Conservation (phyloP, 37 sponge, comb jelly and placozoan genomes). For the Axinella damicornis region DNA sequence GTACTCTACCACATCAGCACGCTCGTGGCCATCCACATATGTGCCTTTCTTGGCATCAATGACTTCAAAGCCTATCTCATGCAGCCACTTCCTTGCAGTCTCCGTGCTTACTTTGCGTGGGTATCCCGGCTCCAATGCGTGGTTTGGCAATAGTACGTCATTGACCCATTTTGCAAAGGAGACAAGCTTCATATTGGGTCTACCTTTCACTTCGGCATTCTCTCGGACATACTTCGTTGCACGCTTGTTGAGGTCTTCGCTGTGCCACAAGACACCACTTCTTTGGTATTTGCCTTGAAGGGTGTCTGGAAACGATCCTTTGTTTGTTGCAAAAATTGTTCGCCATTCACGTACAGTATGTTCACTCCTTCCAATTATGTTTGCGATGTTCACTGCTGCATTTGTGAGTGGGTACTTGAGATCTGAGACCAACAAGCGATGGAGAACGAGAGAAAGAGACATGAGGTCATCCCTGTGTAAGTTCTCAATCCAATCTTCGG, state of each 20-base stretch:
- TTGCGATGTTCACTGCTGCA: background rate
- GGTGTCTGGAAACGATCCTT: constrained; percentile 35
- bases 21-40: too few relatives aligned
- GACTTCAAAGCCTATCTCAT: too few relatives aligned
- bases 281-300: constrained; percentile 44
- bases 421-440: background rate
- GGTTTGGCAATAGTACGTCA: constrained; percentile 4
- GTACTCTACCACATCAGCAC: too few relatives aligned
- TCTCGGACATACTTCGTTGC: constrained; percentile 24
- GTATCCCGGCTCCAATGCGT: constrained; percentile 16
- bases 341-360: too few relatives aligned
- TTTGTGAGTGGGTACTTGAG: background rate
- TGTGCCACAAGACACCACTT: constrained; percentile 21
- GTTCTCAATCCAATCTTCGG: constrained; percentile 33
- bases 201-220: constrained; percentile 17
- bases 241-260: constrained; percentile 15
- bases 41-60: too few relatives aligned
- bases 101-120: constrained; percentile 27
- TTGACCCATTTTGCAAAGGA: constrained; percentile 30
- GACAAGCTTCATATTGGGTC: constrained; percentile 17
- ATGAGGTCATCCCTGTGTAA: background rate
- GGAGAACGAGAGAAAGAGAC: constrained; percentile 3
- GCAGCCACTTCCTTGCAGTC: constrained; percentile 29
- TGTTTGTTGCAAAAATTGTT: background rate
- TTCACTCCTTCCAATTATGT: background rate